Conservation (phyloP, 2,797 vertebrate genomes). For the Anomalospiza imberbis region DNA sequence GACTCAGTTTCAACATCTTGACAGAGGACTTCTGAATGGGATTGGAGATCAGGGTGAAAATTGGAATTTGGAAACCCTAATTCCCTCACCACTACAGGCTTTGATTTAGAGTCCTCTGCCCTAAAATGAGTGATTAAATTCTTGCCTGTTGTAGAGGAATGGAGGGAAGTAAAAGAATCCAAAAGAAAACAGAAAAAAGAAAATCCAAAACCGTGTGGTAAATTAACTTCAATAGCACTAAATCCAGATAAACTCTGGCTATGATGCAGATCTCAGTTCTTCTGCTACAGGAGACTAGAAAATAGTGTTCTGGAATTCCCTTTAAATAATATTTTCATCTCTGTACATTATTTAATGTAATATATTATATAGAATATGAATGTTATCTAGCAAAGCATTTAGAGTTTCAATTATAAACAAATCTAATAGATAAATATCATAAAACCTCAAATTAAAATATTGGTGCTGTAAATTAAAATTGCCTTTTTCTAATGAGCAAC, state of each 20-base stretch:
- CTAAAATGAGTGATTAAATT: background rate
- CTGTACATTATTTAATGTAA: background rate
- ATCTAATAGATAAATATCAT: background rate
- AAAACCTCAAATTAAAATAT: background rate
- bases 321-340: background rate
- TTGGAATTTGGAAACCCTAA: background rate
- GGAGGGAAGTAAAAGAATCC: background rate
- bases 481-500: background rate
- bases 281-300: background rate
- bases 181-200: background rate
- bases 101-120: background rate
- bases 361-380: background rate
- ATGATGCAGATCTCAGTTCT: background rate
- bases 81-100: background rate
- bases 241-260: background rate
- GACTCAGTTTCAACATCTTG: background rate
- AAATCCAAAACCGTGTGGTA: background rate
- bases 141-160: background rate
- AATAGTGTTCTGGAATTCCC: background rate
- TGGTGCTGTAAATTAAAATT: background rate
- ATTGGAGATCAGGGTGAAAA: background rate
- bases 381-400: background rate
- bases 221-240: background rate
- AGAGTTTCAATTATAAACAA: background rate
- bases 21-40: background rate